These are phyloP conservation scores for Catocala sponsa DNA, from an alignment of 2,888 invertebrate genomes.

Conservation along the genomic window DNA sequence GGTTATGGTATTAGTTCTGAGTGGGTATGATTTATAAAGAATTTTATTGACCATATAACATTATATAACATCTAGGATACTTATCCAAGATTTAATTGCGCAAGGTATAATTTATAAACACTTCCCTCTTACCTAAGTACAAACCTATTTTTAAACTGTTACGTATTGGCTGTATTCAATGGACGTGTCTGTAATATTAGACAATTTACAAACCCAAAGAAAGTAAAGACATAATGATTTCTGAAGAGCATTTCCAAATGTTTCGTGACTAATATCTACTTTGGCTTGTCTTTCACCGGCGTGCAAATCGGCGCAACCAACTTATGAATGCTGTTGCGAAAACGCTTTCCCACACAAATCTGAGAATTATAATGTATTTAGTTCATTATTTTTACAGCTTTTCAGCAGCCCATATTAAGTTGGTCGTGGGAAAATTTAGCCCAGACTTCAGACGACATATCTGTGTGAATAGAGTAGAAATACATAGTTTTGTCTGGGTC, in stretches of 20 bases:
- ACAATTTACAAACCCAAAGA: slow-evolving; percentile 5
- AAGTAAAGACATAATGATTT: slow-evolving; percentile 24
- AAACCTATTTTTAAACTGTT: no score
- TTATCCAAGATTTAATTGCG: slow-evolving; percentile 7
- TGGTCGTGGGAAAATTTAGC: slow-evolving; percentile 46
- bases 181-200: neutral
- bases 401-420: slow-evolving; percentile 21
- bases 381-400: neutral
- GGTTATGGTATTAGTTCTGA: slow-evolving; percentile 40
- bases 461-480: slow-evolving; percentile 53
- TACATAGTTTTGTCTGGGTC: slow-evolving; percentile 73
- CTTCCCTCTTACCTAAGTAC: neutral
- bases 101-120: slow-evolving; percentile 4
- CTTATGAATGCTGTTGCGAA: slow-evolving; percentile 23
- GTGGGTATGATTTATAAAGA: slow-evolving; percentile 29
- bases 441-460: slow-evolving; percentile 57
- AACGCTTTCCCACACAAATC: slow-evolving; percentile 28
- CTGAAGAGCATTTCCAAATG: slow-evolving; percentile 40
- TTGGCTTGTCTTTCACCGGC: slow-evolving; percentile 52
- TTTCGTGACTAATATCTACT: slow-evolving; percentile 56
- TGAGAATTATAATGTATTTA: slow-evolving; percentile 17
- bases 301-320: slow-evolving; percentile 40
- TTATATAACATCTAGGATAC: slow-evolving; percentile 43
- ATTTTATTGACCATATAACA: slow-evolving; percentile 50
- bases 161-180: no score